Base-by-base conservation (phyloP, 1,140 invertebrate genomes). In the Calycopis cecrops region DNA sequence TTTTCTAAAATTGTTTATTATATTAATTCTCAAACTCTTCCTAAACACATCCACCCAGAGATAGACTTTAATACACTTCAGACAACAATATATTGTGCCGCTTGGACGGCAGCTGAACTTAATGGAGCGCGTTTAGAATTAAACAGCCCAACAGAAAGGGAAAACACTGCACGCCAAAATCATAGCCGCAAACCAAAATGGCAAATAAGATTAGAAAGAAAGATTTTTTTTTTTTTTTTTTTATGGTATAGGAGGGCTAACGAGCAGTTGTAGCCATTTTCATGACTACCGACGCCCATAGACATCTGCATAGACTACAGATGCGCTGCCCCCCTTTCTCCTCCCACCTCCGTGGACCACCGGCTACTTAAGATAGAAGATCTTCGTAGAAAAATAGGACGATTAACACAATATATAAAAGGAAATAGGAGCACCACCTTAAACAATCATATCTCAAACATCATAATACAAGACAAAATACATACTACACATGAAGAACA, bases 311-410 rank as follows among this genome's bases (percentile, higher is more conserved):
- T n/a, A n/a, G n/a, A n/a, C n/a, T n/a, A n/a, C n/a, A n/a, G n/a
- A n/a, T n/a, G n/a, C n/a, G n/a, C n/a, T n/a, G n/a, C n/a, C n/a
- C n/a, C n/a, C n/a, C n/a, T n/a, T n/a, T n/a, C n/a, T n/a, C n/a
- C n/a, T n/a, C n/a, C n/a, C n/a, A n/a, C n/a, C n/a, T n/a, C n/a
- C n/a, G n/a, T n/a, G n/a, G n/a, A n/a, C n/a, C n/a, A n/a, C n/a
- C n/a, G n/a, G n/a, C n/a, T n/a, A n/a, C n/a, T n/a, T 35, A 51
- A 6, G 35, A 51, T 51, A 3, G 0, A 33, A 50, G 8, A 35
- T 14, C 10, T 55, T 2, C 53, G 53, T 35, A 55, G 38, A 48
- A 37, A 38, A 14, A 48, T 55, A 38, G 53, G 44, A 21, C 44
- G 12, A 7, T 37, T 55, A 14, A 55, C 53, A 37, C 53, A 55